Conservation (phyloP, 1,140 invertebrate genomes). For the Steinernema khuongi region DNA sequence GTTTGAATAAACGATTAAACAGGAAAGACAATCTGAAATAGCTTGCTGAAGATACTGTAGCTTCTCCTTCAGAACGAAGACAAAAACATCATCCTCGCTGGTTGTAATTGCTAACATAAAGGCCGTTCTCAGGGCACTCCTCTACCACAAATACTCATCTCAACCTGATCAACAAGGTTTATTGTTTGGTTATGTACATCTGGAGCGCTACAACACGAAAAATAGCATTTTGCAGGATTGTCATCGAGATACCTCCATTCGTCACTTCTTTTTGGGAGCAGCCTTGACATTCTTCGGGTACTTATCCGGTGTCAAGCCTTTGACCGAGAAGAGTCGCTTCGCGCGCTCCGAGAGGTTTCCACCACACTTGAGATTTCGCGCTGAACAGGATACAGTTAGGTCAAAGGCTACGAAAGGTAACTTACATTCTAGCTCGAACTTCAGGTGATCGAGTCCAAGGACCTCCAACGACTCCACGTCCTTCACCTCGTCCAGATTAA, state of each 20-base stretch:
- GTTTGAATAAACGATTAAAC: too few species aligned
- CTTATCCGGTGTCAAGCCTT: slow-evolving; percentile 34
- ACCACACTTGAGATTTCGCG: slow-evolving; percentile 35
- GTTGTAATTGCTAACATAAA: too few species aligned
- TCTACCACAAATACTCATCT: too few species aligned
- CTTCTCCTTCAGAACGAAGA: too few species aligned
- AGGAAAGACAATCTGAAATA: too few species aligned
- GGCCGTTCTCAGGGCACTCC: too few species aligned
- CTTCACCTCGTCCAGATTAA: slow-evolving; percentile 16
- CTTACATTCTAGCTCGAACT: slow-evolving; percentile 42
- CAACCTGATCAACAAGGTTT: slow-evolving; percentile 2
- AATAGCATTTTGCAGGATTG: background rate
- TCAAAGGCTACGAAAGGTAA: slow-evolving; percentile 9
- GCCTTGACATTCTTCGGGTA: slow-evolving; percentile 42
- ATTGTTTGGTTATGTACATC: background rate
- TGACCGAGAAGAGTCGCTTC: slow-evolving; percentile 35
- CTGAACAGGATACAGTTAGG: slow-evolving; percentile 27
- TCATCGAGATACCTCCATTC: background rate
- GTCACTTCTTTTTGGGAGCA: slow-evolving; percentile 29
- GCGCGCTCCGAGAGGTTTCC: slow-evolving; percentile 39
- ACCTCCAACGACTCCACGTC: slow-evolving; percentile 29
- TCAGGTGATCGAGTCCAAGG: slow-evolving; percentile 36
- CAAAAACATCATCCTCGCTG: too few species aligned
- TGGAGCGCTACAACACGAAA: background rate
- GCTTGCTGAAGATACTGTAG: too few species aligned